Base-by-base conservation (phyloP, 1,140 invertebrate species). In the Lordiphosa collinella region DNA sequence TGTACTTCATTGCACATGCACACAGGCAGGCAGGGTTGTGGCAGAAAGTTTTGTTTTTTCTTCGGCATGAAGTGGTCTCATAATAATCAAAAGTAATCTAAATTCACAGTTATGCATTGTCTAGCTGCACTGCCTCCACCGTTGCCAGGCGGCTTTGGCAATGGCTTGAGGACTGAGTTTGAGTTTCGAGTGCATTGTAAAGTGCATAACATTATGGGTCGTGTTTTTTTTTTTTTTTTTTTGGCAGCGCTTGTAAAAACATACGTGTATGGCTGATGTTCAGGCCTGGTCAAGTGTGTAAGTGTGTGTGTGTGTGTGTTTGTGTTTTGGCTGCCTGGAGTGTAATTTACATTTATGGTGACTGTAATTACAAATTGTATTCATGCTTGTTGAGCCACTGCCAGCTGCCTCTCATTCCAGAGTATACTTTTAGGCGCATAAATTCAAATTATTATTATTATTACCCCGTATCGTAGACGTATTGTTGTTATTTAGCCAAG, bases 11-110 rank as follows among this genome's bases (percentile, higher is more conserved):
- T 56, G 48, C 46, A 46, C 43, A 14, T 25, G n/a, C 25, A 32
- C 22, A n/a, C n/a, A n/a, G n/a, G n/a, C n/a, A 46, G 4, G 11
- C 9, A 31, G 9, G 9, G 16, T 10, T 4, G 40, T 22, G 12
- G 41, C 13, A 9, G 6, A 25, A 44, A 62, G 54, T 61, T 47
- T 16, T 31, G n/a, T 50, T 34, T 14, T 36, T 14, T 14, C 32
- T 41, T 57, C 48, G 43, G 12, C 46, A 32, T 31, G 11, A 49
- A 29, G 22, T 31, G 35, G 12, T 14, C 25, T 50, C 53, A 59
- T 64, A 53, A 64, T 64, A 48, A 59, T 68, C 65, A 64, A 54
- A 64, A 49, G 60, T 68, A 64, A 68, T 68, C 65, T 68, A 64
- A 68, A 68, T 68, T 68, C 65, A 68, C 60, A 59, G 65, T 58